These are phyloP conservation scores for Microchrysa polita DNA, from an alignment of 2,888 invertebrate species.

Conservation along the genomic window DNA sequence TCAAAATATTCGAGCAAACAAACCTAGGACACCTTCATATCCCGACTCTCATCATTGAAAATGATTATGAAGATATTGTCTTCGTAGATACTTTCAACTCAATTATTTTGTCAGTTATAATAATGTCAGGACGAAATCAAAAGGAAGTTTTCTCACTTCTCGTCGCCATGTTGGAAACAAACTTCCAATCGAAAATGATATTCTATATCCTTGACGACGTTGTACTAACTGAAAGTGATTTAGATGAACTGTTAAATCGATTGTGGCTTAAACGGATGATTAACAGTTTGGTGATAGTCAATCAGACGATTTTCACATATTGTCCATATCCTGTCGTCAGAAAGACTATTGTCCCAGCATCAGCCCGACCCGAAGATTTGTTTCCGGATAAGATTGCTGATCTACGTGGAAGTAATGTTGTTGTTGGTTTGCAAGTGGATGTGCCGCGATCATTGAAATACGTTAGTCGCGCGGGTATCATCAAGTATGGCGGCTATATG, in stretches of 20 bases:
- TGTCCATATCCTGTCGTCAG: not conserved
- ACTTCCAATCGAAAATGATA: not conserved
- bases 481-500: not conserved
- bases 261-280: not conserved
- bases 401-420: not conserved
- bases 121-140: not conserved
- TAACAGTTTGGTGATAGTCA: not conserved
- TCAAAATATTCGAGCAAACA: too few relatives aligned
- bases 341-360: not conserved
- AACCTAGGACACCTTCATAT: too few relatives aligned
- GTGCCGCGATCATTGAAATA: not conserved
- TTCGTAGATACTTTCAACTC: not conserved
- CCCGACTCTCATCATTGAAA: too few relatives aligned
- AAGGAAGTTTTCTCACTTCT: not conserved
- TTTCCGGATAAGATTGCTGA: not conserved
- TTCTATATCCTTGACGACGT: not conserved
- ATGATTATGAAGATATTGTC: not conserved
- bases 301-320: not conserved
- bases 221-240: not conserved
- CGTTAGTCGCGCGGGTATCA: not conserved
- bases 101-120: not conserved
- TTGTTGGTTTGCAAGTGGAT: not conserved
- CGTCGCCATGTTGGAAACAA: not conserved
- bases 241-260: not conserved
- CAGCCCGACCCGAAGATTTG: not conserved